Percentiles rank a stretch among this genome's conserved stretches.
phyloP scores from a whole-genome alignment of 2,113 vertebrate species.

The Panthera leo region DNA sequence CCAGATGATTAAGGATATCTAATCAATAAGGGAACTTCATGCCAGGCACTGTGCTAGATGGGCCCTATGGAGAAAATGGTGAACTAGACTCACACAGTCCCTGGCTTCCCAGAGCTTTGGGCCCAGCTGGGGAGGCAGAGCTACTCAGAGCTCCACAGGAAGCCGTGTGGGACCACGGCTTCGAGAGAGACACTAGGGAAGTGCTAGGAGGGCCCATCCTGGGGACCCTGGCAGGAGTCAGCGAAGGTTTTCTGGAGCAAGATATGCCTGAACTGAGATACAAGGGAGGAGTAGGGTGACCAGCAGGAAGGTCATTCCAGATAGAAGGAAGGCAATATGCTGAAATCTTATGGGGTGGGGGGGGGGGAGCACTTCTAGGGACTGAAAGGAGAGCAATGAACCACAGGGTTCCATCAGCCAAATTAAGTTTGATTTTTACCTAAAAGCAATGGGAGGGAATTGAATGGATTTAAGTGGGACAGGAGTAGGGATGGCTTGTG shows the following conservation, averaged over 20 bases:
- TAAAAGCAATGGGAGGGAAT: not conserved
- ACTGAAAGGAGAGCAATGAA: not conserved
- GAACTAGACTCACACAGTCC: no score
- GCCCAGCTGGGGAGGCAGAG: accelerated
- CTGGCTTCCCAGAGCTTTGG: not conserved
- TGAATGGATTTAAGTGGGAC: not conserved
- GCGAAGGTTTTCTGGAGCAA: not conserved
- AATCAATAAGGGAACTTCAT: not conserved
- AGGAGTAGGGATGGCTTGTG: not conserved
- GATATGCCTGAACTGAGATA: not conserved
- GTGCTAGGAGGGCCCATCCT: not conserved
- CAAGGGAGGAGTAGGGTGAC: not conserved
- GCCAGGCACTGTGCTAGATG: not conserved
- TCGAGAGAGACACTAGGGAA: not conserved
- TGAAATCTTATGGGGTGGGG: not conserved
- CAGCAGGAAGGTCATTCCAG: not conserved
- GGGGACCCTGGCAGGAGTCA: not conserved
- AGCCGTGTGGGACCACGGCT: not conserved
- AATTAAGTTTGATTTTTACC: not conserved
- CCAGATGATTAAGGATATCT: not conserved
- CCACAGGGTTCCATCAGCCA: no score
- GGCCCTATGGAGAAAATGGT: not conserved
- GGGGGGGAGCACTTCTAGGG: not conserved
- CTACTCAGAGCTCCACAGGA: not conserved
- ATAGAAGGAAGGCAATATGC: not conserved